Evolutionary conservation across 2,888 invertebrate genomes (phyloP), one percentile per base, ranked within the genome.

Genomic region (Synergus japonicus): DNA sequence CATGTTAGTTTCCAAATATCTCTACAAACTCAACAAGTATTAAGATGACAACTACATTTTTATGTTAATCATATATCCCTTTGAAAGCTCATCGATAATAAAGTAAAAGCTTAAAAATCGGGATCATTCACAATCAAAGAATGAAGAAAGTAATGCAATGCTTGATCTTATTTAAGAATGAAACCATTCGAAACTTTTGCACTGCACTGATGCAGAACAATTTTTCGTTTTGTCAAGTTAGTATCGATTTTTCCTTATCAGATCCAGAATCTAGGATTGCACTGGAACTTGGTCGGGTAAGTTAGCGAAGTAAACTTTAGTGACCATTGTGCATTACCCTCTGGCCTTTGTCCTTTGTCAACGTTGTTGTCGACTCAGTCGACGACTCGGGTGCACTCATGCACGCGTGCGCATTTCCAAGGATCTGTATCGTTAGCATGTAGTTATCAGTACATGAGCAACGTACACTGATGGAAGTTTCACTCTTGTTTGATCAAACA

Each of bases 241-340:
- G 1, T 18, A 18, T n/a, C 3, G 18, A 18, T 58, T 18, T 58
- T 46, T 58, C 18, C 2, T 58, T n/a, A 18, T 18, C 54, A 15
- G 2, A 18, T 29, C 12, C 29, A 63, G 10, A 22, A 22, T 63
- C 29, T 22, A 63, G 63, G 22, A 43, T n/a, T 43, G n/a, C 9
- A 66, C 43, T 66, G 43, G 41, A 49, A 73, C 54, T 73, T 73
- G 41, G 73, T n/a, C 37, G 18, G 4, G 63, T 29, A 29, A 66
- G 66, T 66, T 66, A 66, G 66, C 43, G n/a, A 54, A 54, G 83
- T 82, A 82, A 84, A 84, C 83, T 83, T 83, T 67, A 81, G 77
- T 79, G 79, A 83, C 81, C 84, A 78, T 84, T 82, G 81, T 83
- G 78, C 82, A 84, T 83, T 83, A 82, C 79, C 83, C 81, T 80